Percentiles rank a stretch among this genome's conserved stretches.
phyloP scores from a whole-genome alignment of 2,888 invertebrate genomes.

The Zaprionus obscuricornis region DNA sequence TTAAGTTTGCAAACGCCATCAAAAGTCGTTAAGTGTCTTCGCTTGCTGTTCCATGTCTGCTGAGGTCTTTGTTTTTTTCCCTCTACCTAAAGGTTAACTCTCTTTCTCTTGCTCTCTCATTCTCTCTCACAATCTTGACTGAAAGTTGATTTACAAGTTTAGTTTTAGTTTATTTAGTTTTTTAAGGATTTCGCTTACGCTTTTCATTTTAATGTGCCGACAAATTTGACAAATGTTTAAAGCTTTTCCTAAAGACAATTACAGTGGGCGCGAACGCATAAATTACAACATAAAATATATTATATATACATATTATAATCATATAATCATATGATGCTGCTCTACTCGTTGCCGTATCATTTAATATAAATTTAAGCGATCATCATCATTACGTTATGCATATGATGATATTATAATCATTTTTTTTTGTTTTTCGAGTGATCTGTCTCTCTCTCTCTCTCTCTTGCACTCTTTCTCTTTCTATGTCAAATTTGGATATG shows the following conservation, averaged over 20 bases:
- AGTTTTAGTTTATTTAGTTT: conserved; percentile 47
- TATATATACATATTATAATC: too few relatives aligned
- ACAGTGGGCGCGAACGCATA: too few relatives aligned
- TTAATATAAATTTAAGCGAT: too few relatives aligned
- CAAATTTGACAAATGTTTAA: conserved; percentile 44
- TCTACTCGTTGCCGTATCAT: too few relatives aligned
- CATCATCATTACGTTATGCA: too few relatives aligned
- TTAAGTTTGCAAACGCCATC: conserved; percentile 18
- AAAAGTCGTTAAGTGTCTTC: conserved; percentile 1
- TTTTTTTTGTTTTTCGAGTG: too few relatives aligned
- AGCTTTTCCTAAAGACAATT: neutral
- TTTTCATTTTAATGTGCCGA: conserved; percentile 33
- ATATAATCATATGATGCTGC: too few relatives aligned
- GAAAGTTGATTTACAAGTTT: conserved; percentile 60
- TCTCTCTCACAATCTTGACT: conserved; percentile 10
- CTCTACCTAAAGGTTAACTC: conserved; percentile 10
- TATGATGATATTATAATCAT: too few relatives aligned
- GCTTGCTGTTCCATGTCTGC: neutral
- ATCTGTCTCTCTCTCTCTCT: too few relatives aligned
- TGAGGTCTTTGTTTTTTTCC: neutral
- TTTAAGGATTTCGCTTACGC: conserved; percentile 34
- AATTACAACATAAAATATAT: too few relatives aligned
- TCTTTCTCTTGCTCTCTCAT: neutral
- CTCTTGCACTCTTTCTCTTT: too few relatives aligned
- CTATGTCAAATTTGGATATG: too few relatives aligned